Evolutionary conservation across 2,888 invertebrate species (phyloP).

Genomic region (Hirtodrosophila duncani): DNA sequence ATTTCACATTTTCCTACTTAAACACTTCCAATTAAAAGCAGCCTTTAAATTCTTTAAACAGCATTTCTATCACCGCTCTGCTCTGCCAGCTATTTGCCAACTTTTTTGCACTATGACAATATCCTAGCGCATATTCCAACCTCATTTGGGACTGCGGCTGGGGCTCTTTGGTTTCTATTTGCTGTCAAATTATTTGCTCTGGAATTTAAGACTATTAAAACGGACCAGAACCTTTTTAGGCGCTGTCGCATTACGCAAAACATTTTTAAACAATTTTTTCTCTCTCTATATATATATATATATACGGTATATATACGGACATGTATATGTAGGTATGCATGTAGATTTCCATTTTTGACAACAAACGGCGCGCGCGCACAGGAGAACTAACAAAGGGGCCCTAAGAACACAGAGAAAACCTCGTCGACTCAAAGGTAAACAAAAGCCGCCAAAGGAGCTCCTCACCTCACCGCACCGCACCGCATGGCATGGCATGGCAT

Average conservation of each 20-base stretch:
- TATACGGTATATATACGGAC: conserved; percentile 11
- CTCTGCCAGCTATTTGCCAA: too few relatives aligned
- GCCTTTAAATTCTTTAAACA: too few relatives aligned
- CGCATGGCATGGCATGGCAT: conserved; percentile 14
- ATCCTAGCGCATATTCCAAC: not conserved
- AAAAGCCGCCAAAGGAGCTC: conserved; percentile 62
- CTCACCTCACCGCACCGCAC: conserved; percentile 8
- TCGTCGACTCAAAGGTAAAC: conserved; percentile 61
- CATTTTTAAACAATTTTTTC: conserved; percentile 23
- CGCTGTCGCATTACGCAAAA: conserved; percentile 55
- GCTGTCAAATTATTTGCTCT: conserved; percentile 58
- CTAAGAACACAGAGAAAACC: conserved; percentile 33
- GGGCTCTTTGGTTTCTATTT: conserved; percentile 40
- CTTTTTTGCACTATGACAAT: too few relatives aligned
- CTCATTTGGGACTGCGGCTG: not conserved
- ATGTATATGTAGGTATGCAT: conserved; percentile 18
- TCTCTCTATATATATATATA: conserved; percentile 25
- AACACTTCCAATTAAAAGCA: too few relatives aligned
- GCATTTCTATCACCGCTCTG: too few relatives aligned
- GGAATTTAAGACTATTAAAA: conserved; percentile 63
- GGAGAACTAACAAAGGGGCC: conserved; percentile 59
- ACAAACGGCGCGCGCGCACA: conserved; percentile 49
- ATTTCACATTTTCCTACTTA: too few relatives aligned
- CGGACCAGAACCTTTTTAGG: conserved; percentile 42
- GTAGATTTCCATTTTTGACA: not conserved